Evolutionary conservation across 1,140 invertebrate genomes (phyloP), one percentile per base, ranked within the genome.

Genomic region (Brachionus paranguensis): DNA sequence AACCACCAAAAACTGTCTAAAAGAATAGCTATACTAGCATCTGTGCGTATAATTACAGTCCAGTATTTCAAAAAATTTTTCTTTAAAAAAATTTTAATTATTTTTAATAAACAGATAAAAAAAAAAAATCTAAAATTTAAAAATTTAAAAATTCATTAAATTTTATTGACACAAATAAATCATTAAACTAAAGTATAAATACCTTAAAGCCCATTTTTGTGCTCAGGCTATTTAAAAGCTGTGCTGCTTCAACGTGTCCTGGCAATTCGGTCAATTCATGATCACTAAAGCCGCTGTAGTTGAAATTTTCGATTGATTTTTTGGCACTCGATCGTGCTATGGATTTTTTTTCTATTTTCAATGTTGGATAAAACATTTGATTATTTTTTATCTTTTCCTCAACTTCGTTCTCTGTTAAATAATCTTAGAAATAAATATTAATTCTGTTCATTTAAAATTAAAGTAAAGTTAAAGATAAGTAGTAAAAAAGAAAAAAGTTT

Each of bases 1-100:
- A 81, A 81, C 78, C 78, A 81, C 78, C 78, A 81, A 81, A 81
- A 81, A 17, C 53, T 64, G 27, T 81, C 78, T 10, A 81, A 27
- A 7, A 81, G 29, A 29, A 81, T 81, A 14, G 78, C 78, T 27
- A 43, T 45, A 24, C 53, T 68, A 1, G 78, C 78, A 20, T 81
- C 78, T n/a, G 37, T 81, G 29, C 78, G 20, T 27, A 81, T 68
- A 8, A 81, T 81, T 1, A 20, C 20, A 10, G 53, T 64, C 78
- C 78, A 81, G 64, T 81, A 81, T 68, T 81, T 81, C 12, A 81
- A 27, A 68, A 81, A 81, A 37, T 20, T 47, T 81, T 55, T 64
- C 76, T 79, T 41, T 37, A 33, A 20, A n/a, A 14, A 47, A 47
- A 47, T 47, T 3, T 12, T 14, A 47, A 12, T 14, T 47, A 11